Conservation (phyloP, 2,797 vertebrate species). For the Corythornis leucogaster region DNA sequence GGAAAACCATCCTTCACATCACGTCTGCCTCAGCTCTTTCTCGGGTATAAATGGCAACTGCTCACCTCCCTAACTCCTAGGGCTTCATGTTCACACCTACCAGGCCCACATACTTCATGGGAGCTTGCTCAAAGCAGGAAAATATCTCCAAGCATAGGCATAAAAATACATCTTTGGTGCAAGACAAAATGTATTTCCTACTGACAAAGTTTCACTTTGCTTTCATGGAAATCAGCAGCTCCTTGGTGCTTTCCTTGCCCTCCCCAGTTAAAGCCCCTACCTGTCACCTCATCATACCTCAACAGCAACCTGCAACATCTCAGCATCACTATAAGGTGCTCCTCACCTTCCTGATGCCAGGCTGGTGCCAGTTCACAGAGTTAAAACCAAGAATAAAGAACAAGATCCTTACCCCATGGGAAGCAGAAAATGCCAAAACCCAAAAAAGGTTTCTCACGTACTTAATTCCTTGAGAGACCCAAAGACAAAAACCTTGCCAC, state of each 20-base stretch:
- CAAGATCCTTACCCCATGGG: background rate
- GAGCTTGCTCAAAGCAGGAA: background rate
- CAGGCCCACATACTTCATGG: accelerated
- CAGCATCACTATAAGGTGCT: background rate
- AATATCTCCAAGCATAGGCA: background rate
- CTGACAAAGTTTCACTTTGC: background rate
- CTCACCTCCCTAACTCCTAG: background rate
- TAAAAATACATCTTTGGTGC: background rate
- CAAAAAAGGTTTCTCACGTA: background rate
- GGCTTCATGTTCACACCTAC: background rate
- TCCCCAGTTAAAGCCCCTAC: background rate
- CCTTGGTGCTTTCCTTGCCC: background rate
- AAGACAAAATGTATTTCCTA: background rate
- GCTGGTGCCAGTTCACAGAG: background rate
- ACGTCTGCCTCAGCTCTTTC: background rate
- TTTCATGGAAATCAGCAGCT: background rate
- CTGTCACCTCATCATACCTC: background rate
- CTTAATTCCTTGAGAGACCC: background rate
- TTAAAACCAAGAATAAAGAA: background rate
- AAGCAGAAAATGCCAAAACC: background rate
- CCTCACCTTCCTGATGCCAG: background rate
- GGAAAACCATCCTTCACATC: background rate
- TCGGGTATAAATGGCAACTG: background rate
- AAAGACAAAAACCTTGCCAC: slow-evolving; percentile 20
- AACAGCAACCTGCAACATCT: background rate